phyloP scores from a whole-genome alignment of 2,113 vertebrate genomes.

The Ranitomeya variabilis region DNA sequence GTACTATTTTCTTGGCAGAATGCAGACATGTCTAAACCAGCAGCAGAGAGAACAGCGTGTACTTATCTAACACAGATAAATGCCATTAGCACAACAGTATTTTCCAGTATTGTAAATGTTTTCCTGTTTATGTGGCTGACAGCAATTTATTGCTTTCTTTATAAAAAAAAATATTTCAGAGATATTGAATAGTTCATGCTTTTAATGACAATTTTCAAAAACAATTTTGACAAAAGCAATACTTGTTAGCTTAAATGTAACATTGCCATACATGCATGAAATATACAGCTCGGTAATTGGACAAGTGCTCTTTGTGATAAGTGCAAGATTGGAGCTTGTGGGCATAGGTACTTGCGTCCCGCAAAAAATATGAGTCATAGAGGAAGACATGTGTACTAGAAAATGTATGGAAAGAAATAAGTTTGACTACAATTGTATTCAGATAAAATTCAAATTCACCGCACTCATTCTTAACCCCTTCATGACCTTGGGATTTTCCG shows the following conservation, averaged over 20 bases:
- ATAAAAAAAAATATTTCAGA: constrained; percentile 15
- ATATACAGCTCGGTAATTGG: not conserved
- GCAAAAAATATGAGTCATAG: not conserved
- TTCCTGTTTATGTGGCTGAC: constrained; percentile 28
- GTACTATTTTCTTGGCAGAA: not conserved
- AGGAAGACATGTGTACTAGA: not conserved
- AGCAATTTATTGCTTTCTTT: constrained; percentile 45
- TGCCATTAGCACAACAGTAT: constrained; percentile 19
- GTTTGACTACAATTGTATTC: too few species aligned
- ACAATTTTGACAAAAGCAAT: constrained; percentile 19
- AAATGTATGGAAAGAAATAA: not conserved
- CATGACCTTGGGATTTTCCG: too few species aligned
- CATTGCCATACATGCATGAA: not conserved
- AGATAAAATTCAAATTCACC: too few species aligned
- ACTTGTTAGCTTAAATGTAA: constrained; percentile 32
- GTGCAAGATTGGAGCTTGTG: not conserved
- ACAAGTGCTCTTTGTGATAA: not conserved
- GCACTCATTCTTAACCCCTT: too few species aligned
- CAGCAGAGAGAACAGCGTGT: constrained; percentile 24
- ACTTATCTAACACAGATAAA: constrained; percentile 46
- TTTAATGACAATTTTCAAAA: constrained; percentile 36
- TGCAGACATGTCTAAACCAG: constrained; percentile 19
- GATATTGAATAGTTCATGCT: constrained; percentile 36
- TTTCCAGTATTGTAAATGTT: constrained; percentile 41
- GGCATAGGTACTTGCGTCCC: not conserved